A percentile compares a stretch with the other conserved stretches of the same genome.
phyloP scores from a whole-genome alignment of 2,113 vertebrate genomes.

The Lampris incognitus region DNA sequence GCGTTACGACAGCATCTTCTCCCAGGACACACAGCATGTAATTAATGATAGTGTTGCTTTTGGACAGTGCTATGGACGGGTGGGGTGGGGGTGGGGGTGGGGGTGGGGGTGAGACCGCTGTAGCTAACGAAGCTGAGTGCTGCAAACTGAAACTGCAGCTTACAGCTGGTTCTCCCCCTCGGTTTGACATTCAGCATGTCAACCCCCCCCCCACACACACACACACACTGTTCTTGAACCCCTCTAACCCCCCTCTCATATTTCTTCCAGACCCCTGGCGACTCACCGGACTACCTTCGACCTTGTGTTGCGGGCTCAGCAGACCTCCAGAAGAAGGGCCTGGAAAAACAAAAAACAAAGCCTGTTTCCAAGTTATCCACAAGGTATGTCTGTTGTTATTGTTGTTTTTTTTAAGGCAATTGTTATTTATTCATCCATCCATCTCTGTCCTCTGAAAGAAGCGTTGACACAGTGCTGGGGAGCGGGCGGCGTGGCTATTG shows the following conservation, averaged over 20 bases:
- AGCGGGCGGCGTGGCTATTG: not conserved
- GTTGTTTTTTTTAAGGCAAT: not conserved
- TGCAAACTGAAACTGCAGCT: slow-evolving; percentile 27
- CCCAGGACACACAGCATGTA: not conserved
- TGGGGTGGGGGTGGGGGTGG: slow-evolving; percentile 21
- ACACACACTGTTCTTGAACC: slow-evolving; percentile 20
- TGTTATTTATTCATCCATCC: slow-evolving; percentile 40
- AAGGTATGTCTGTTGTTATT: not conserved
- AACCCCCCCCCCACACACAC: slow-evolving; percentile 28
- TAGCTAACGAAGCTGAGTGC: slow-evolving; percentile 36
- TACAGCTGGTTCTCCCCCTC: slow-evolving; percentile 52
- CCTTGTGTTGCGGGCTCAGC: slow-evolving; percentile 54
- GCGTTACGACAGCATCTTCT: slow-evolving; percentile 10
- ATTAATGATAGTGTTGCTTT: slow-evolving; percentile 10
- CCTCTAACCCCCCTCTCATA: slow-evolving; percentile 51
- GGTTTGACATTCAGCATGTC: slow-evolving; percentile 75
- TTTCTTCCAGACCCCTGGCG: slow-evolving; percentile 48
- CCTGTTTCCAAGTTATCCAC: not conserved
- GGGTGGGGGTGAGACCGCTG: slow-evolving; percentile 41
- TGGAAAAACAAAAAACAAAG: slow-evolving; percentile 10
- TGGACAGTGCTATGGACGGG: not conserved
- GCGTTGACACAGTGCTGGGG: slow-evolving; percentile 3
- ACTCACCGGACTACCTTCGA: slow-evolving; percentile 47
- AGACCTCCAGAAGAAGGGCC: slow-evolving; percentile 38
- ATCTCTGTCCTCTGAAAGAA: slow-evolving; percentile 7